Percentiles rank a stretch among this genome's conserved stretches.
Conservation (phyloP, 1,140 invertebrate genomes). For the Drosophila pseudoobscura region DNA sequence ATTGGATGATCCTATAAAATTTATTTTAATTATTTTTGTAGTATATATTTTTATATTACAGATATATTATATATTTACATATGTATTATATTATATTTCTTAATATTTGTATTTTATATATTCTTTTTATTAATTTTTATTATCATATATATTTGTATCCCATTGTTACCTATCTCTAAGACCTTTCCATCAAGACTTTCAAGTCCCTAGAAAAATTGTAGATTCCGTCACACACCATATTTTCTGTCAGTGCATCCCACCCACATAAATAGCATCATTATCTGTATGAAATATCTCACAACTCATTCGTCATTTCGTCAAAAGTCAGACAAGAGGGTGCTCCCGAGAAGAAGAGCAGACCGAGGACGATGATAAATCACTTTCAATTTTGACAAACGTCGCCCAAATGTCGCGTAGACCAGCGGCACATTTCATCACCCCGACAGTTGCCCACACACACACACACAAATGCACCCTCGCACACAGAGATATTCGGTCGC, state of each 20-base stretch:
- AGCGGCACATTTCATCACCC: conserved; percentile 61
- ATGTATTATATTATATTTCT: too few species aligned
- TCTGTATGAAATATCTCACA: conserved; percentile 47
- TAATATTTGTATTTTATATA: too few species aligned
- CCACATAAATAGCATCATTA: conserved; percentile 54
- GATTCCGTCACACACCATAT: too few species aligned
- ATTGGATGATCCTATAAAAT: too few species aligned
- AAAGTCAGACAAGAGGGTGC: conserved; percentile 30
- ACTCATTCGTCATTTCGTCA: conserved; percentile 73
- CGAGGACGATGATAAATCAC: conserved; percentile 71
- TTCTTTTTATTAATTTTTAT: too few species aligned
- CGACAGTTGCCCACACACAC: conserved; percentile 14
- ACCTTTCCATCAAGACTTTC: too few species aligned
- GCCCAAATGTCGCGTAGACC: conserved; percentile 60
- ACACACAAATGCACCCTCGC: neutral
- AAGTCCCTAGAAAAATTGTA: too few species aligned
- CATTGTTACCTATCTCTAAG: too few species aligned
- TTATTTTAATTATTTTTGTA: too few species aligned
- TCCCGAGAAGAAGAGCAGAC: neutral
- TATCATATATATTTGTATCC: too few species aligned
- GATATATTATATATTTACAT: too few species aligned
- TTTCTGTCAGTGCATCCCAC: neutral
- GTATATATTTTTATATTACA: too few species aligned
- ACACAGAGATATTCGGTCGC: conserved; percentile 2
- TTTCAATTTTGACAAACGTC: conserved; percentile 80